Evolutionary conservation across 2,888 invertebrate species (phyloP), one percentile per base, ranked within the genome.

Genomic region (Agriotes lineatus): DNA sequence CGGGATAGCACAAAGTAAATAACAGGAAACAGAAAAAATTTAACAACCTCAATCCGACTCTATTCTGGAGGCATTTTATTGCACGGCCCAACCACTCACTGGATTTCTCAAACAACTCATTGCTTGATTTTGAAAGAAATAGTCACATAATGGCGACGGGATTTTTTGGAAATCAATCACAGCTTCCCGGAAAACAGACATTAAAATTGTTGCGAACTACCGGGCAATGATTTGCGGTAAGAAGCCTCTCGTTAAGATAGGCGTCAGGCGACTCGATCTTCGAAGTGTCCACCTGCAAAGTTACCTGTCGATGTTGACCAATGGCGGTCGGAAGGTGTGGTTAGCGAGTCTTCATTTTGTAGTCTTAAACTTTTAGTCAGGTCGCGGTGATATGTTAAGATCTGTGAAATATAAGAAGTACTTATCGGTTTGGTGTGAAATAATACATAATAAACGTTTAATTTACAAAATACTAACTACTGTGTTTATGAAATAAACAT

Each of bases 391-490:
- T 82, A 80, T 81, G 81, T 77, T 79, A 80, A 80, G 81, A 81
- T 80, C 78, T 77, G 79, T 80, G 78, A 81, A 81, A 81, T 80
- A 76, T 79, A 80, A 81, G 79, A 77, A 82, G 82, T 82, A 83
- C 79, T 84, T 84, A 84, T 82, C 84, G 79, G 80, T 81, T 80
- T 82, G 78, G 84, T 84, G 84, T 84, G 84, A 84, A 84, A 84
- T 82, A 83, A 81, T 80, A 79, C 80, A 82, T 81, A 84, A 83
- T 84, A 82, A 83, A 78, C 81, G 81, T 76, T 82, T 79, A 83
- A 84, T 84, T 84, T 81, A 84, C 82, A 80, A 81, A 79, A 80
- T 80, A 78, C 77, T 77, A 77, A 72, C 72, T 66, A 71, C 79
- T 76, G 80, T 80, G 80, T 77, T 79, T 80, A 80, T 81, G 76